Base-by-base conservation (phyloP, 2,888 invertebrate species). In the Epirrita christyi region DNA sequence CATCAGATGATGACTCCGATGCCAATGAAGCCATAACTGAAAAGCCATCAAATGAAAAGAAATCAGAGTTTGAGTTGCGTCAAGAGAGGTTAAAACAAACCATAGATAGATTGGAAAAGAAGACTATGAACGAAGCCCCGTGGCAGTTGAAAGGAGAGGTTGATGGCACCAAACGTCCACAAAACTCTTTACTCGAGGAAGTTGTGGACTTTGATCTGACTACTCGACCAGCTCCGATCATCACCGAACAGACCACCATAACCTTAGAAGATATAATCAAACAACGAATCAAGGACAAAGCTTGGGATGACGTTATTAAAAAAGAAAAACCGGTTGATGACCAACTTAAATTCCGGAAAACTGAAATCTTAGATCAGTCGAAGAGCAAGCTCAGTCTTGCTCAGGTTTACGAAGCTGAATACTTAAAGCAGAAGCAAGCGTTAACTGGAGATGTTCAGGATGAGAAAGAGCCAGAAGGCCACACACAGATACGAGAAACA, bases 91-190 rank as follows among this genome's bases (percentile, higher is more conserved):
- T 97, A 14, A 89, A 94, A 54, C 93, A 94, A 68, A 94, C 93
- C 65, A 97, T 97, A 56, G 86, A 94, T 28, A 91, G 94, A 66
- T 85, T 96, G 47, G 97, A 97, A 88, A 93, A 95, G 43, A 93
- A 94, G 67, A 95, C 95, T 0, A 76, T 99, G 29, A 93, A 94
- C 9, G 97, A 97, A 61, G 98, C 98, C 70, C 95, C 97, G 0
- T 99, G 99, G 99, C 97, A 98, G 76, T 85, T 99, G 42, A 96
- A 95, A 78, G 99, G 99, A 61, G 99, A 99, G 93, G 94, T 97
- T 0, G 93, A 94, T 55, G 97, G 95, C 0, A 86, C 93, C 0
- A 93, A 91, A 58, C 92, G 99, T 52, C 99, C 99, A 0, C 96
- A 97, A 80, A 98, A 99, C 89, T 98, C 98, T 0, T 87, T 99